phyloP scores from a whole-genome alignment of 1,140 invertebrate species.

The Campoletis sonorensis region DNA sequence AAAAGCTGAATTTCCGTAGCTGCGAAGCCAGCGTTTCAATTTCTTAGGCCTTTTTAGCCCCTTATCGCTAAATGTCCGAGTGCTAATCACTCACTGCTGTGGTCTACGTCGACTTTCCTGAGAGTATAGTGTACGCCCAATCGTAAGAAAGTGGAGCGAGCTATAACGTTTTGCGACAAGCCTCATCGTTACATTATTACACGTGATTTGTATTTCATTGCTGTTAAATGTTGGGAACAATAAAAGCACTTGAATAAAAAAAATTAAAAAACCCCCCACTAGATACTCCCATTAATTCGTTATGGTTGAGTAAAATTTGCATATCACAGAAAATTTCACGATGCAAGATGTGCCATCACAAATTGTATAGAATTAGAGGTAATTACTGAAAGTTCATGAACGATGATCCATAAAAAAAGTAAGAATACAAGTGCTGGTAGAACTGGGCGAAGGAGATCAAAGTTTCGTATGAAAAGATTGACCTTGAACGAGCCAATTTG shows the following conservation, averaged over 20 bases:
- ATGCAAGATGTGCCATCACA: neutral
- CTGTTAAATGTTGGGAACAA: neutral
- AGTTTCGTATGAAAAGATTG: no score
- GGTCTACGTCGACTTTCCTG: neutral
- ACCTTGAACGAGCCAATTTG: no score
- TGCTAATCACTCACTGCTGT: conserved; percentile 42
- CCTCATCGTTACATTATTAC: conserved; percentile 19
- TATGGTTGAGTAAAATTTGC: neutral
- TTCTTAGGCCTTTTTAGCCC: conserved; percentile 33
- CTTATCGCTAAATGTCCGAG: conserved; percentile 45
- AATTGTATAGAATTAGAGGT: neutral
- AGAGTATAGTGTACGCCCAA: neutral
- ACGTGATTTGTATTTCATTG: neutral
- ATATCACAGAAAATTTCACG: neutral
- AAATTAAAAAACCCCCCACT: no score
- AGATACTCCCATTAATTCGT: neutral
- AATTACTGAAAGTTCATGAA: neutral
- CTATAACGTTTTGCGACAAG: neutral
- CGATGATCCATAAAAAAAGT: neutral
- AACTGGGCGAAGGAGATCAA: neutral
- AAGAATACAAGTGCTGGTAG: no score
- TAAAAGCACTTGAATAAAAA: conserved; percentile 2
- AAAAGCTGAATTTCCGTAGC: neutral
- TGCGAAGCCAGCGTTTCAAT: conserved; percentile 6
- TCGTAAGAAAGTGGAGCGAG: neutral